Evolutionary conservation across 1,140 invertebrate genomes (phyloP).

Genomic region (Scaptomyza montana): DNA sequence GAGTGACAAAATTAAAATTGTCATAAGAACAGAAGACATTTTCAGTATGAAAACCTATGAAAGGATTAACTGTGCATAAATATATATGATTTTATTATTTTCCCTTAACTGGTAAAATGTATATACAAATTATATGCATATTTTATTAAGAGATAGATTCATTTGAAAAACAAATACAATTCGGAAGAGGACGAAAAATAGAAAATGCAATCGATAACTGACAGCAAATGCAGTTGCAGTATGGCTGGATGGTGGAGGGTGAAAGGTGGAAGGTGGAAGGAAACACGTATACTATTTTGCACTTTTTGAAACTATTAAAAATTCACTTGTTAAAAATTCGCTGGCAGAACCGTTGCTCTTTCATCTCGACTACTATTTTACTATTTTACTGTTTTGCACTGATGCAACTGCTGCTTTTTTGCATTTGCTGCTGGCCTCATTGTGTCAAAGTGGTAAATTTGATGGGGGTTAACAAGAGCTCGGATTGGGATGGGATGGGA

Average conservation of each 20-base stretch:
- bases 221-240: background rate
- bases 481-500: background rate
- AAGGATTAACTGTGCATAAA: no score
- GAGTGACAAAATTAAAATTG: no score
- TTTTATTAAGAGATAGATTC: constrained; percentile 35
- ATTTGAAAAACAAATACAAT: constrained; percentile 1
- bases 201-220: constrained; percentile 49
- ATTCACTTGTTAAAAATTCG: constrained; percentile 69
- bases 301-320: constrained; percentile 67
- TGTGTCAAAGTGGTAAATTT: constrained; percentile 70
- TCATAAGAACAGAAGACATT: no score
- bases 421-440: constrained; percentile 56
- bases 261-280: background rate
- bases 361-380: constrained; percentile 20
- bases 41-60: no score
- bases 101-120: constrained; percentile 1
- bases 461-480: constrained; percentile 29
- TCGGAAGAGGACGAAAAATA: background rate
- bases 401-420: constrained; percentile 2
- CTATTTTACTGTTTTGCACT: constrained; percentile 31
- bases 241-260: background rate
- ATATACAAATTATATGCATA: constrained; percentile 52
- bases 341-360: constrained; percentile 9
- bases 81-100: constrained; percentile 17
- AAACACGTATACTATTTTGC: constrained; percentile 19